Base-by-base conservation (phyloP, 2,113 vertebrate species). In the Trichomycterus rosablanca region DNA sequence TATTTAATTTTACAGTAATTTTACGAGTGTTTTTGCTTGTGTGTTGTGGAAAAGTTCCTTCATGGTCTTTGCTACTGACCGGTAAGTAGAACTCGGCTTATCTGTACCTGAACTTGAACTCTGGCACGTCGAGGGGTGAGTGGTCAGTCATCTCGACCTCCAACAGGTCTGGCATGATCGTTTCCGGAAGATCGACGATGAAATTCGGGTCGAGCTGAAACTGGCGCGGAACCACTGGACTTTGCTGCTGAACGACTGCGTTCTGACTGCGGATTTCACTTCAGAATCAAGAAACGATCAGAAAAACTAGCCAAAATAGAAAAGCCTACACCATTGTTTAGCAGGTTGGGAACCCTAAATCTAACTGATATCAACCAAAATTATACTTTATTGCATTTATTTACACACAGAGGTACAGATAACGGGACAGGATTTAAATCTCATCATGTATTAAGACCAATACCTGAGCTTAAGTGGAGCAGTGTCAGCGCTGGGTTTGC, bases 171-270 rank as follows among this genome's bases (percentile, higher is more conserved):
- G 98, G 95, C 64, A 99, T 86, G 93, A 80, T 94, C 89, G 67
- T 87, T 91, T 56, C 23, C 1, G 63, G 43, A 1, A 65, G 23
- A 11, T 65, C 63, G 78, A 97, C 94, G 30, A 99, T 97, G 79
- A 95, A 93, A 74, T 98, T 95, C 57, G 97, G 83, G 78, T 99
- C 96, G 72, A 99, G 79, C 74, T 99, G 93, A 79, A 99, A 99
- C 78, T 95, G 91, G 87, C 77, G 56, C 89, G 91, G 30, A 4
- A 49, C 52, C 1, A 28, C 52, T 2, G 62, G 30, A n/a, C 22
- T 55, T 4, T 46, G 42, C 42, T 55, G 30, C 63, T 30, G 43
- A 14, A 28, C 42, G 1, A 8, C 52, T 18, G 80, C 79, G 42
- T 92, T 89, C 85, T 93, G 86, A 61, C 79, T 82, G 28, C 95